Evolutionary conservation across 1,140 invertebrate species (phyloP).

Genomic region (Penaeus indicus): DNA sequence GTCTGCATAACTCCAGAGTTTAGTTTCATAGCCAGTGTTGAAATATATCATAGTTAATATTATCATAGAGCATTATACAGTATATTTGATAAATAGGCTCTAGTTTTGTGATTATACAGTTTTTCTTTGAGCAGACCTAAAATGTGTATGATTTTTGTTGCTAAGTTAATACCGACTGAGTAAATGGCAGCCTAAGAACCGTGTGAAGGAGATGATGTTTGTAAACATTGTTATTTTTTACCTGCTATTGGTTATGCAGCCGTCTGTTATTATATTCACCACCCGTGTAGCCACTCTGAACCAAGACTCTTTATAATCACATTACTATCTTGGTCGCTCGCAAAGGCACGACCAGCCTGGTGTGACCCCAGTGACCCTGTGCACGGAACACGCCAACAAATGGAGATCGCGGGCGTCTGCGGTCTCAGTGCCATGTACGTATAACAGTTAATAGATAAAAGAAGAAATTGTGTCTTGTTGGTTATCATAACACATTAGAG

Average conservation of each 20-base stretch:
- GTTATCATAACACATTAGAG: too few relatives aligned
- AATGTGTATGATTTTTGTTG: conserved; percentile 45
- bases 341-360: background rate
- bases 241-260: conserved; percentile 50
- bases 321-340: conserved; percentile 48
- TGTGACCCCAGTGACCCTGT: too few relatives aligned
- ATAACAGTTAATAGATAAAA: too few relatives aligned
- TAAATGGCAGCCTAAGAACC: conserved; percentile 32
- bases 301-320: conserved; percentile 47
- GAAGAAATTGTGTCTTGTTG: too few relatives aligned
- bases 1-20: conserved; percentile 59
- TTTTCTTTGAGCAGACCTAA: conserved; percentile 55
- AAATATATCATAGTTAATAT: conserved; percentile 61
- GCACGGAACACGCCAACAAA: too few relatives aligned
- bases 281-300: conserved; percentile 21
- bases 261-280: conserved; percentile 46
- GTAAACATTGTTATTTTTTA: conserved; percentile 58
- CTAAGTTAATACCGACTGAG: conserved; percentile 23
- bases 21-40: conserved; percentile 63
- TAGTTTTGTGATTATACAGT: conserved; percentile 63
- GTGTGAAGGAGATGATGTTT: conserved; percentile 41
- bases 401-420: too few relatives aligned
- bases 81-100: conserved; percentile 64
- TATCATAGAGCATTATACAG: conserved; percentile 60
- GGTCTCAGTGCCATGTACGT: too few relatives aligned